These are phyloP conservation scores for Zaprionus tsacasi DNA, from an alignment of 1,140 invertebrate genomes.

Conservation along the genomic window DNA sequence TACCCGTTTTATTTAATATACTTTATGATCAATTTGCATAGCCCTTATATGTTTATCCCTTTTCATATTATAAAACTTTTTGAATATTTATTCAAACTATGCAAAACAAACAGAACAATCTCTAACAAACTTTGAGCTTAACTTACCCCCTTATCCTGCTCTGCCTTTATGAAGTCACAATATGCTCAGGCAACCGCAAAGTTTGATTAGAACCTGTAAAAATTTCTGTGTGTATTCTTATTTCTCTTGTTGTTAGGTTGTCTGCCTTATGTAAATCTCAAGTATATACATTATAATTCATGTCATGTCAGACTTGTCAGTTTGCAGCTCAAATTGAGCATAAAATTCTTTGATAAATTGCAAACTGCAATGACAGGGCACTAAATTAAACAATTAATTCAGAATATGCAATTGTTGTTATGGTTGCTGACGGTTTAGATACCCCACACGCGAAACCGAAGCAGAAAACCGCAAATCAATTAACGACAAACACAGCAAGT, in stretches of 20 bases:
- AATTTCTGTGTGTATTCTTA: no score
- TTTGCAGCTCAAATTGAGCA: slow-evolving; percentile 6
- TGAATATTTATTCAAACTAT: background rate
- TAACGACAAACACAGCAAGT: slow-evolving; percentile 37
- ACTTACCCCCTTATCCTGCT: background rate
- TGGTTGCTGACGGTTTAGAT: background rate
- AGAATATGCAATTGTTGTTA: background rate
- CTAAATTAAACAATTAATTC: slow-evolving; percentile 6
- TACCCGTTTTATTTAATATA: no score
- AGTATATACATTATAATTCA: background rate
- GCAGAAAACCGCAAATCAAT: slow-evolving; percentile 61
- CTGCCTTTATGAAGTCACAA: background rate
- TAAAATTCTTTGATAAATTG: slow-evolving; percentile 25
- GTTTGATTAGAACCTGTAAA: background rate
- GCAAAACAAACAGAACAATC: background rate
- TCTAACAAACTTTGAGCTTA: background rate
- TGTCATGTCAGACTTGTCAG: background rate
- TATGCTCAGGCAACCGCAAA: slow-evolving; percentile 2
- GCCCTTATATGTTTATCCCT: background rate
- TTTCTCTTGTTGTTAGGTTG: no score
- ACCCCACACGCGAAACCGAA: slow-evolving; percentile 2
- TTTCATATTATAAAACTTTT: background rate
- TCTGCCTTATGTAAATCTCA: background rate
- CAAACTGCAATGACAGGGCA: background rate
- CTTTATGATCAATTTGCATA: background rate